Percentiles rank a stretch among this genome's conserved stretches.
Evolutionary conservation across 1,140 invertebrate genomes (phyloP).

Genomic region (Pentalonia nigronervosa): DNA sequence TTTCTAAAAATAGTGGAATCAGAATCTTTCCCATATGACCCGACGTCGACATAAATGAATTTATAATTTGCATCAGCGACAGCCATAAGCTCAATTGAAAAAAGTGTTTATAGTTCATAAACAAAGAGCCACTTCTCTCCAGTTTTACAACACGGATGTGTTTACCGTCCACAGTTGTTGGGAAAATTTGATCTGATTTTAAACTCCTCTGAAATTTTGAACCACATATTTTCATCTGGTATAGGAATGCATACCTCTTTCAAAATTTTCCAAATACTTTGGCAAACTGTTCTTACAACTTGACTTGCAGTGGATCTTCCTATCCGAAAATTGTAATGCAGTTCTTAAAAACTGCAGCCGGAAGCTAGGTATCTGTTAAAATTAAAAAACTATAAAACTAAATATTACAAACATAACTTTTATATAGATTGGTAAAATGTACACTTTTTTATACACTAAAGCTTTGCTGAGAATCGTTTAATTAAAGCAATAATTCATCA

Average conservation of each 20-base stretch:
- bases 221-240: too few species aligned
- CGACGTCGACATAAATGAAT: slow-evolving; percentile 45
- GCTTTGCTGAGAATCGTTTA: too few species aligned
- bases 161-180: too few species aligned
- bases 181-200: too few species aligned
- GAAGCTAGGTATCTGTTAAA: slow-evolving; percentile 32
- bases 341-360: slow-evolving; percentile 25
- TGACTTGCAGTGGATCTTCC: slow-evolving; percentile 43
- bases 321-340: slow-evolving; percentile 25
- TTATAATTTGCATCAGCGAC: slow-evolving; percentile 45
- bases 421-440: too few species aligned
- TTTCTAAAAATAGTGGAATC: slow-evolving; percentile 58
- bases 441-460: too few species aligned
- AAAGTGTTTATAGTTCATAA: too few species aligned
- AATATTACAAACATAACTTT: slow-evolving; percentile 31
- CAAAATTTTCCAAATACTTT: slow-evolving; percentile 45
- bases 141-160: too few species aligned
- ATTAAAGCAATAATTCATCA: too few species aligned
- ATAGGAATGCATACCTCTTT: not conserved
- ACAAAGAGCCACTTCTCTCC: too few species aligned
- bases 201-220: too few species aligned
- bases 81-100: not conserved
- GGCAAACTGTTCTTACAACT: slow-evolving; percentile 21
- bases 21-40: slow-evolving; percentile 54
- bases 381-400: slow-evolving; percentile 39